Evolutionary conservation across 2,113 vertebrate genomes (phyloP), one percentile per base, ranked within the genome.

Genomic region (Myotis brandtii): DNA sequence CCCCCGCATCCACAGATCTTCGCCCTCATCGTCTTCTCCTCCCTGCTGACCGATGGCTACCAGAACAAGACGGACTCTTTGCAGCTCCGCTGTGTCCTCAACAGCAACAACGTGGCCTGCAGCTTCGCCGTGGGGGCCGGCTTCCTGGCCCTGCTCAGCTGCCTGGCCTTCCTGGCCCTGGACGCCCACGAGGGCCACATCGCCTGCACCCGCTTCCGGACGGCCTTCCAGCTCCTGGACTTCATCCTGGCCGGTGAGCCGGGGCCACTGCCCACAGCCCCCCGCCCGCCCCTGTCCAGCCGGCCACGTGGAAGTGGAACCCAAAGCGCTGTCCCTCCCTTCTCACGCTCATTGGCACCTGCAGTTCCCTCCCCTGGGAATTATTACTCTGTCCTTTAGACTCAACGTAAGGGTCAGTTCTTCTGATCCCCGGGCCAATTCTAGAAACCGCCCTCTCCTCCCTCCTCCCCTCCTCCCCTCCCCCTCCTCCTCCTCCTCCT

Each of bases 21-120:
- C 75, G 97, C 98, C 46, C 92, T 98, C 72, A 69, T 97, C 48
- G 37, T 98, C 48, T 98, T 97, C 95, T 97, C 97, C 5, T 96
- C 97, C 37, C 86, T 98, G 88, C 76, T 98, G 89, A 97, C 96
- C 0, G 97, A 98, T 0, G 98, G 98, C 89, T 97, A 97, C 91
- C 97, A 98, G 92, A 98, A 98, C 80, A 56, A 89, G 75, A 75
- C 93, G 0, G 94, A 93, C 18, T 96, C 96, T 21, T 83, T 96
- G 2, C 64, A 97, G 91, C 98, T 98, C 13, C 92, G 30, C 75
- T 98, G 98, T 0, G 34, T 98, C 40, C 91, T 98, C 92, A 97
- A 98, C 79, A 89, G 97, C 92, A 98, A 96, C 82, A 7, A 9
- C 0, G 0, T 52, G 9, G 97, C 95, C 89, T 98, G 98, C 83